Evolutionary conservation across 2,113 vertebrate genomes (phyloP), one percentile per base, ranked within the genome.

Genomic region (Bubo scandiacus): DNA sequence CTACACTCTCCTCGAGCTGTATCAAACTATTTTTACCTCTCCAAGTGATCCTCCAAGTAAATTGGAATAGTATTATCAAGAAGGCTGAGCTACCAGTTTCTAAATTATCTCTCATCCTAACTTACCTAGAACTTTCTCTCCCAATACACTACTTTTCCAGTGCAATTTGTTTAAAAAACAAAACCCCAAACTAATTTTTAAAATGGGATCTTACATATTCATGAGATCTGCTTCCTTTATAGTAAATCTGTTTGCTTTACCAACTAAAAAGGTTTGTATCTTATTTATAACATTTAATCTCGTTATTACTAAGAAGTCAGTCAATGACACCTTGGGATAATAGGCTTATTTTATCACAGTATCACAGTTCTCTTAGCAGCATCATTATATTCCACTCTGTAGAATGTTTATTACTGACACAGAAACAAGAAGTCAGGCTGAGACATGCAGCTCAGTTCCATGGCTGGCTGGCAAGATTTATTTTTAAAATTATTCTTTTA

Each of bases 291-390:
- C 26, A 81, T 88, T 94, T 91, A 91, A 91, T 91, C 89, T 77
- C 1, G 8, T 85, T 82, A 92, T 87, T 94, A 91, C 80, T 77
- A 79, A 90, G 73, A 93, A 80, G 66, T 62, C 79, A 80, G 84
- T 42, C 81, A 95, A 67, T 77, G 83, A 88, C 91, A 94, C 86
- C 86, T 91, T 92, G 87, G 85, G 79, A 73, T 88, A 85, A 93
- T 6, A 71, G 61, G 95, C 87, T 96, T 95, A 86, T 62, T 95
- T 88, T 59, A 95, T 73, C 93, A 80, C 58, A 68, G 52, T 68
- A 94, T 92, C 73, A 80, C 49, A 86, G 58, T n/a, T 80, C 65
- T 63, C 81, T 81, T 90, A 91, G 74, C 78, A 92, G 54, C 74
- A 94, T 23, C 52, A 3, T 52, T 68, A 81, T 15, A 66, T 78